These are phyloP conservation scores for Coelopa pilipes DNA, from an alignment of 2,888 invertebrate genomes.

Conservation along the genomic window DNA sequence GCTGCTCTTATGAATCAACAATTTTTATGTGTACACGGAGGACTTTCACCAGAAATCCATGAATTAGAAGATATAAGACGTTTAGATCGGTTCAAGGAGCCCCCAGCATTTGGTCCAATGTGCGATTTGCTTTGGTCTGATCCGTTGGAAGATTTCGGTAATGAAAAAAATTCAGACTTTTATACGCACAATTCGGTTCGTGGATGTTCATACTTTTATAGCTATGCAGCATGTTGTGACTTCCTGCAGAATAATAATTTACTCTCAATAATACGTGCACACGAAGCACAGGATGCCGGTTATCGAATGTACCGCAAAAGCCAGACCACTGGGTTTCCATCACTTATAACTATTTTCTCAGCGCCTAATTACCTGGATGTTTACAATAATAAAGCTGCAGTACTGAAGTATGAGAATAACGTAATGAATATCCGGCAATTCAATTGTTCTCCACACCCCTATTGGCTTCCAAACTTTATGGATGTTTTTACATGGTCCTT, in stretches of 20 bases:
- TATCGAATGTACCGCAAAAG: constrained; percentile 99
- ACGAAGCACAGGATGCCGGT: constrained; percentile 99
- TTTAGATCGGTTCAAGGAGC: constrained; percentile 99
- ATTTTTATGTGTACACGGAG: constrained; percentile 99
- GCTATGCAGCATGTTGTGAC: constrained; percentile 99
- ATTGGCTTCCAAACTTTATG: constrained; percentile 99
- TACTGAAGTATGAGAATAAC: constrained; percentile 99
- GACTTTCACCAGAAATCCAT: constrained; percentile 98
- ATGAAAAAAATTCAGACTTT: constrained; percentile 95
- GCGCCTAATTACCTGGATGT: constrained; percentile 99
- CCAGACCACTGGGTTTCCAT: constrained; percentile 99
- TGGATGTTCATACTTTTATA: constrained; percentile 99
- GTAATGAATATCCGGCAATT: constrained; percentile 99
- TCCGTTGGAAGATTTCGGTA: constrained; percentile 98
- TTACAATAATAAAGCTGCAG: constrained; percentile 99
- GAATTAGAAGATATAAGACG: constrained; percentile 96
- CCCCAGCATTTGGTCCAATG: constrained; percentile 98
- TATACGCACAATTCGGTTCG: constrained; percentile 99
- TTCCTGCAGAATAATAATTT: constrained; percentile 99
- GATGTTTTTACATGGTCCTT: constrained; percentile 99
- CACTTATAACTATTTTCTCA: constrained; percentile 99
- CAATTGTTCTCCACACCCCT: constrained; percentile 99
- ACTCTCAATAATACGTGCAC: constrained; percentile 98
- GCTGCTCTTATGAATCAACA: constrained; percentile 99
- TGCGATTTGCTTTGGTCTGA: constrained; percentile 99